Conservation (phyloP, 2,797 vertebrate species). For the Hylomyscus alleni region DNA sequence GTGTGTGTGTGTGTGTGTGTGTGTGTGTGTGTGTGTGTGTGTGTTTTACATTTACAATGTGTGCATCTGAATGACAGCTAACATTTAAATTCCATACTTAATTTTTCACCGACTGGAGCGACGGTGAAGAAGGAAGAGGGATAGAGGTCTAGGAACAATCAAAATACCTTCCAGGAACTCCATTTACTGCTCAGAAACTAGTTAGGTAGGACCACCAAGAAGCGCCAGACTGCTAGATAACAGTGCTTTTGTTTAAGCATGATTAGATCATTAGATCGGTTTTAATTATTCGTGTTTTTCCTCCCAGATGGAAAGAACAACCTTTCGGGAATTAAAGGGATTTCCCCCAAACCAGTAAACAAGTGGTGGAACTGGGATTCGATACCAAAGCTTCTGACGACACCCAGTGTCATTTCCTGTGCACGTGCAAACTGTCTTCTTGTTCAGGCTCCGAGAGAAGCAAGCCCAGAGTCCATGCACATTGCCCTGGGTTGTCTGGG, state of each 20-base stretch:
- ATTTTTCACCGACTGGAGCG: conserved; percentile 46
- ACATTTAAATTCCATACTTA: conserved; percentile 45
- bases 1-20: background rate
- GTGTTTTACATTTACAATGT: background rate
- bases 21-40: background rate
- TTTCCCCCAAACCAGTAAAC: conserved; percentile 40
- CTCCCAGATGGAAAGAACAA: background rate
- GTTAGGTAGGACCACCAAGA: conserved; percentile 3
- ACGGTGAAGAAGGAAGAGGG: background rate
- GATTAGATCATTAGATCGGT: conserved; percentile 16
- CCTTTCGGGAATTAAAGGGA: conserved; percentile 19
- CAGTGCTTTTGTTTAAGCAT: background rate
- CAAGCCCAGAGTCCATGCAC: background rate
- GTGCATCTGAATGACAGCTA: conserved; percentile 36
- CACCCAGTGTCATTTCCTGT: conserved; percentile 35
- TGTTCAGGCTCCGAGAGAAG: background rate
- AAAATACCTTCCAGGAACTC: background rate
- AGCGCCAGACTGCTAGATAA: background rate
- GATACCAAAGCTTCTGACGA: conserved; percentile 15
- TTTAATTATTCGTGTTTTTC: conserved; percentile 1
- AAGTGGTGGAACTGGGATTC: conserved; percentile 30
- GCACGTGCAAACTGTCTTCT: background rate
- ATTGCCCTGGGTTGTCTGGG: background rate
- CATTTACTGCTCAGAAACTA: conserved; percentile 27
- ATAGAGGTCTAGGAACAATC: conserved; percentile 21